Conservation (phyloP, 2,797 vertebrate genomes). For the Potorous gilbertii region DNA sequence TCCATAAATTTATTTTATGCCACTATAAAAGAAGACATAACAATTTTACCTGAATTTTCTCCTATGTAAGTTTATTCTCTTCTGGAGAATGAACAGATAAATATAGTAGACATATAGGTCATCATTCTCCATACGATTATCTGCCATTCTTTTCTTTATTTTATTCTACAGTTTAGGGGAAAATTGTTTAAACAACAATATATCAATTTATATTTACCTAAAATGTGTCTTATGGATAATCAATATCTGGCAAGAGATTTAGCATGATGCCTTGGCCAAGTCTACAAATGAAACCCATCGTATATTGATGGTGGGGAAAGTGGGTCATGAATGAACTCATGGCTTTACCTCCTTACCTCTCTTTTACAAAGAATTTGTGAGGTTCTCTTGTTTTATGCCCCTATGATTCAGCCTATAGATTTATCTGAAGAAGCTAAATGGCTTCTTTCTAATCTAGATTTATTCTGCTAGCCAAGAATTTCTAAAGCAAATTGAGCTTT, state of each 20-base stretch:
- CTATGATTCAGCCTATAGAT: neutral
- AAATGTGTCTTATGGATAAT: neutral
- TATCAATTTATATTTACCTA: neutral
- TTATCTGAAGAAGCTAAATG: neutral
- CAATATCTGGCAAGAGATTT: neutral
- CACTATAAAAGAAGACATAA: neutral
- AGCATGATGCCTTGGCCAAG: neutral
- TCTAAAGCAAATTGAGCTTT: neutral
- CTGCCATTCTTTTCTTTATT: constrained; percentile 38
- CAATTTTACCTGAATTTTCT: constrained; percentile 26
- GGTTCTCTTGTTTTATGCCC: neutral
- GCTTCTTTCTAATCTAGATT: neutral
- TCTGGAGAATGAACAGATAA: neutral
- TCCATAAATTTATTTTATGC: neutral
- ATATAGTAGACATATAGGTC: constrained; percentile 15
- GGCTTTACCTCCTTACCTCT: constrained; percentile 1
- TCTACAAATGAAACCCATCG: neutral
- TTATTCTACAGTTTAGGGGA: constrained; percentile 24
- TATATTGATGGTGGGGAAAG: neutral
- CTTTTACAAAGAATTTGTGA: constrained; percentile 43
- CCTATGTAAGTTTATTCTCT: constrained; percentile 37
- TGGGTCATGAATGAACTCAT: neutral
- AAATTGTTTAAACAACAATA: neutral
- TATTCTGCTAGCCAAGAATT: neutral
- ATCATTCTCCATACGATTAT: neutral